Evolutionary conservation across 2,797 vertebrate species (phyloP), one percentile per base, ranked within the genome.

Genomic region (Atherinosoma microstoma): DNA sequence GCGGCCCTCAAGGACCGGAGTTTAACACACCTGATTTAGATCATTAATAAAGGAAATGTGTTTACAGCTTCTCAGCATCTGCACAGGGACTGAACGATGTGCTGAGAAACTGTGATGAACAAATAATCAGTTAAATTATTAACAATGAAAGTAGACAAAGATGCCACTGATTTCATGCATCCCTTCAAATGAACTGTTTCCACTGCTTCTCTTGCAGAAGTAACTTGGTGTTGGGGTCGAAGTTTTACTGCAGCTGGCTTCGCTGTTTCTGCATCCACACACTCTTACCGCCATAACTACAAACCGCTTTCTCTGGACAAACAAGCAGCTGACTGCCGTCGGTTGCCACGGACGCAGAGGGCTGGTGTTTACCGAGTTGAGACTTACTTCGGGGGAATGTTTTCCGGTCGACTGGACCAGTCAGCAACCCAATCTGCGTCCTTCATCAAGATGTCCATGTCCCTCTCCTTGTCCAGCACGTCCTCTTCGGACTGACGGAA

Each of bases 321-420:
- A 65, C 64, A n/a, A 67, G 70, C 29, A 67, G 68, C 65, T 51
- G 58, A 78, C 53, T 49, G 75, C 49, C 65, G 56, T 32, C 18
- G 0, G 78, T 70, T 66, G 67, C 62, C 67, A 58, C 66, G 75
- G 81, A 67, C 20, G 80, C 78, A 16, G 38, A 11, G 53, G 7
- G 13, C 1, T 66, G 58, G n/a, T 78, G 83, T 82, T 86, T 73
- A 67, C 62, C 0, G 45, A 77, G 66, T 15, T 3, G 56, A 78
- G 51, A 83, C 93, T 91, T 81, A 99, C 98, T 99, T 99, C 18
- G 98, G 98, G 63, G 97, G 97, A 91, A 98, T 93, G 92, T 99
- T 99, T 92, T 99, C 98, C 29, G 98, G 98, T 85, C 98, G 94
- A 94, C 98, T 99, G 49, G 98, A 99, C 98, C 98, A 99, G 90